These are phyloP conservation scores for Amphiprion percula DNA, from an alignment of 2,113 vertebrate species.

Conservation along the genomic window DNA sequence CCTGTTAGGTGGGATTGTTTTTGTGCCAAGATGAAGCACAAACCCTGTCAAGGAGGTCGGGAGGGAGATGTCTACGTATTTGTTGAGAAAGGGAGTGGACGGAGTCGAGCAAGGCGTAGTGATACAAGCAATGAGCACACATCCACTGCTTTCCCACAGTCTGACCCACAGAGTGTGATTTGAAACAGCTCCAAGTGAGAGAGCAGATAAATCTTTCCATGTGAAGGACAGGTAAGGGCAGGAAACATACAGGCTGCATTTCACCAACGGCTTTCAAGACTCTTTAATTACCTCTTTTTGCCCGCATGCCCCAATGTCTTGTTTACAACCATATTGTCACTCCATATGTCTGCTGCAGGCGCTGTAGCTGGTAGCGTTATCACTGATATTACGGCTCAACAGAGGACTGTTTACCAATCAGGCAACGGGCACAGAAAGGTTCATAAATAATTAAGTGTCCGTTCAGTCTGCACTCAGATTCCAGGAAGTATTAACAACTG, in stretches of 20 bases:
- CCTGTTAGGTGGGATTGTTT: conserved; percentile 23
- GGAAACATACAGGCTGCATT: conserved; percentile 10
- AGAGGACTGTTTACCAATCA: conserved; percentile 66
- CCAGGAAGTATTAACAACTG: conserved; percentile 65
- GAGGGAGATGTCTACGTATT: conserved; percentile 29
- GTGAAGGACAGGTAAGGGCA: conserved; percentile 41
- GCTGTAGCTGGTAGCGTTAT: conserved; percentile 30
- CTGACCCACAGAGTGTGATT: conserved; percentile 20
- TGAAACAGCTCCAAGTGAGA: conserved; percentile 28
- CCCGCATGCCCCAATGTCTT: not conserved
- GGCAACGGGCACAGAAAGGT: conserved; percentile 51
- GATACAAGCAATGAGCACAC: conserved; percentile 41
- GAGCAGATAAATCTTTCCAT: conserved; percentile 26
- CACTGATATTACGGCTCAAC: conserved; percentile 35
- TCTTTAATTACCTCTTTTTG: conserved; percentile 1
- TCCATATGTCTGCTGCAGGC: conserved; percentile 43
- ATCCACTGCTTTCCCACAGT: conserved; percentile 11
- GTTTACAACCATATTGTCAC: conserved; percentile 32
- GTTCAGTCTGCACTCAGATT: conserved; percentile 61
- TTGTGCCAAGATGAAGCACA: conserved; percentile 27
- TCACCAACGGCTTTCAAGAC: conserved; percentile 32
- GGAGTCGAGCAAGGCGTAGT: conserved; percentile 22
- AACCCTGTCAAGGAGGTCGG: conserved; percentile 10
- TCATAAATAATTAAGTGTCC: conserved; percentile 71
- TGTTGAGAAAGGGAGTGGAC: conserved; percentile 31